Evolutionary conservation across 2,113 vertebrate genomes (phyloP), one percentile per base, ranked within the genome.

Genomic region (Dipodomys stephensi): DNA sequence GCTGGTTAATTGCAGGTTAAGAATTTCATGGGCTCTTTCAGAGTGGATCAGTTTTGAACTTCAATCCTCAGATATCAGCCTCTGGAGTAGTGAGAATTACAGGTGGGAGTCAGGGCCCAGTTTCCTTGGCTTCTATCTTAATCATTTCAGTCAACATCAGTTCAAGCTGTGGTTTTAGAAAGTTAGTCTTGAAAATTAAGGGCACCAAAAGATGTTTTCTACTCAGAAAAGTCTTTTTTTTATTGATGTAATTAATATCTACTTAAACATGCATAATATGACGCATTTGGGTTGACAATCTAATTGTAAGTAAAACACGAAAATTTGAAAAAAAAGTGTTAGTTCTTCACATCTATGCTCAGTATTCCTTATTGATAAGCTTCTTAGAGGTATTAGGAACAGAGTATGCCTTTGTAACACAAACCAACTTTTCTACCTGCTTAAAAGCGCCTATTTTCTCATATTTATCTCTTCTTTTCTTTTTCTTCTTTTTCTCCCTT

Each of bases 141-240:
- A 82, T 82, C 92, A 72, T 64, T 92, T 83, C 67, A 53, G 11
- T 22, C 80, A 79, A 83, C 39, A 57, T 35, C 60, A 79, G 57
- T 88, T 90, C 60, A 88, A 85, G 39, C 3, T 72, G 11, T 30
- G 22, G 62, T 91, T 87, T 91, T 81, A 78, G 79, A 68, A 93
- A 94, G 44, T 19, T 60, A 87, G 46, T 49, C 46, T 91, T 20
- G 73, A 85, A 90, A 92, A 81, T 90, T 35, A 87, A 64, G 16
- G 20, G 28, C 44, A 28, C 53, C 78, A 71, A 80, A 81, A 83
- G 60, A 18, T 74, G 76, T 92, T 96, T 92, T 90, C 46, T 85
- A 91, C 81, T 23, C 4, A 77, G 84, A 80, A 1, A 90, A 90
- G 39, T 69, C 71, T 73, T 87, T 88, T 87, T 88, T 81, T 84